These are phyloP conservation scores for Microplitis mediator DNA, from an alignment of 1,140 invertebrate genomes.

Conservation along the genomic window DNA sequence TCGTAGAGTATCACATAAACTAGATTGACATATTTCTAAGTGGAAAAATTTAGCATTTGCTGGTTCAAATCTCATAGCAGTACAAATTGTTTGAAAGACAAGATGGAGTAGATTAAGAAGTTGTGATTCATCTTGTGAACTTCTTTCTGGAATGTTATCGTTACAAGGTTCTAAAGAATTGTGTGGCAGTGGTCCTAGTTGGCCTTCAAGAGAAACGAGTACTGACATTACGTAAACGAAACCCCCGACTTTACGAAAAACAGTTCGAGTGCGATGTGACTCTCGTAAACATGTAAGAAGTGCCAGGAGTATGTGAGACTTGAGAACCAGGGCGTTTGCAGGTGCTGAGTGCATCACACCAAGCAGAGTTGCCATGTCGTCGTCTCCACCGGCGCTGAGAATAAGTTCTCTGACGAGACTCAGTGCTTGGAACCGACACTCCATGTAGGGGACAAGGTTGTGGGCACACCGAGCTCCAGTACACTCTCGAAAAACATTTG, in stretches of 20 bases:
- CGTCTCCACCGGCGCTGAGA: slow-evolving; percentile 88
- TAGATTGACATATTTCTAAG: slow-evolving; percentile 92
- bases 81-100: slow-evolving; percentile 94
- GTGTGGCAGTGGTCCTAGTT: slow-evolving; percentile 63
- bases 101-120: slow-evolving; percentile 79
- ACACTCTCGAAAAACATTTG: slow-evolving; percentile 90
- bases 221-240: slow-evolving; percentile 98
- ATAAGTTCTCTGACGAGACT: slow-evolving; percentile 86
- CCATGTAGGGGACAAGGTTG: slow-evolving; percentile 83
- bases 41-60: slow-evolving; percentile 99
- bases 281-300: slow-evolving; percentile 88
- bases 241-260: slow-evolving; percentile 96
- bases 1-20: slow-evolving; percentile 88
- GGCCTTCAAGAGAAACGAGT: slow-evolving; percentile 89
- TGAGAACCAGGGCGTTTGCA: slow-evolving; percentile 78
- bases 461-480: slow-evolving; percentile 90
- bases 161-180: slow-evolving; percentile 53
- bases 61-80: slow-evolving; percentile 98
- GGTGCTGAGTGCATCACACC: slow-evolving; percentile 89
- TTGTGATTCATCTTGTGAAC: slow-evolving; percentile 57
- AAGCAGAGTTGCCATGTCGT: slow-evolving; percentile 91
- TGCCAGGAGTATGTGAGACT: slow-evolving; percentile 90
- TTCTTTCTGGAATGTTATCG: slow-evolving; percentile 44
- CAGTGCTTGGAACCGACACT: slow-evolving; percentile 81
- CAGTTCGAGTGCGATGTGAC: slow-evolving; percentile 92